These are phyloP conservation scores for Neodiprion virginianus DNA, from an alignment of 1,140 invertebrate genomes.

Conservation along the genomic window DNA sequence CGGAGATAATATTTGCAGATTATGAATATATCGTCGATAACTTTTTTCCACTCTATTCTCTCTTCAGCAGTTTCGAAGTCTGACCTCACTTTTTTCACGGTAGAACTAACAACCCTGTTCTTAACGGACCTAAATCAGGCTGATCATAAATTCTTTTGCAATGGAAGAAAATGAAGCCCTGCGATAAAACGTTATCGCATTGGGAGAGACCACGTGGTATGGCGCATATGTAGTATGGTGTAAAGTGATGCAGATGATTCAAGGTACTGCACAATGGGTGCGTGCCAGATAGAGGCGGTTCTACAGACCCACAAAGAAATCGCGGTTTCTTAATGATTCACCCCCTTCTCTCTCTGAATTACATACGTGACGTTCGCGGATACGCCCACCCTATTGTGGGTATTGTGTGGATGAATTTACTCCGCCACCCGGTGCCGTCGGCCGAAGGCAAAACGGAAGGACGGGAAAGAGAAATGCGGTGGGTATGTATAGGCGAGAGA, in stretches of 20 bases:
- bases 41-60: too few relatives aligned
- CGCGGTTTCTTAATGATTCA: conserved; percentile 41
- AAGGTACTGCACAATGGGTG: conserved; percentile 42
- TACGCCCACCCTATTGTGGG: conserved; percentile 7
- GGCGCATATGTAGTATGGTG: not conserved
- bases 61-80: too few relatives aligned
- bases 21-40: too few relatives aligned
- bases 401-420: conserved; percentile 12
- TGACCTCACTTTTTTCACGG: not conserved
- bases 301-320: conserved; percentile 26
- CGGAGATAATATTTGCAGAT: too few relatives aligned
- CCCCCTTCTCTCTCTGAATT: conserved; percentile 26
- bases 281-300: conserved; percentile 41
- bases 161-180: not conserved
- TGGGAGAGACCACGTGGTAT: not conserved
- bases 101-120: not conserved
- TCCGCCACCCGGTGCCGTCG: not conserved
- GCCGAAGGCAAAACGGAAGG: not conserved
- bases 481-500: not conserved
- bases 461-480: not conserved
- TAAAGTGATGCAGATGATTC: conserved; percentile 42
- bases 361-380: conserved; percentile 19
- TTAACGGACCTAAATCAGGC: not conserved
- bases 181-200: not conserved
- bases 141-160: not conserved